Evolutionary conservation across 2,797 vertebrate species (phyloP).

Genomic region (Gastrophryne carolinensis): DNA sequence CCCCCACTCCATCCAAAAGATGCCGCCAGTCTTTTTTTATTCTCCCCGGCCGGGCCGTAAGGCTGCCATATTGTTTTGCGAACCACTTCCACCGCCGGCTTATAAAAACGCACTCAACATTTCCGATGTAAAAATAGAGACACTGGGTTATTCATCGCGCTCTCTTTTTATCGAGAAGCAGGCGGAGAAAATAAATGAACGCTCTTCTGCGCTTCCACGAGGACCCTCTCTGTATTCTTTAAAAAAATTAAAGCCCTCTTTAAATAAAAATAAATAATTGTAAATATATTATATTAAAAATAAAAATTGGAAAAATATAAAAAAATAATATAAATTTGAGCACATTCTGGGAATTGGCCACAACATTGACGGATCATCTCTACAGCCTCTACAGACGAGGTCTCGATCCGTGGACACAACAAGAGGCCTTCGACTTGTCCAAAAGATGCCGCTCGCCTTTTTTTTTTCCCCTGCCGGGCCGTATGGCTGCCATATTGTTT

Average conservation of each 20-base stretch:
- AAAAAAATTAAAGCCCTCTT: slow-evolving; percentile 24
- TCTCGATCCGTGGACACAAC: not conserved
- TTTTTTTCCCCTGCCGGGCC: not conserved
- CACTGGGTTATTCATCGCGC: not conserved
- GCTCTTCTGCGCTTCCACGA: not conserved
- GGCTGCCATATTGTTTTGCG: not conserved
- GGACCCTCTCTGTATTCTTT: not conserved
- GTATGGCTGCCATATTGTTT: not conserved
- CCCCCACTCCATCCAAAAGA: not conserved
- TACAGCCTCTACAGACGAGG: not conserved
- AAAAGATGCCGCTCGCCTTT: not conserved
- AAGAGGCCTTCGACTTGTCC: not conserved
- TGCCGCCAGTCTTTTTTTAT: not conserved
- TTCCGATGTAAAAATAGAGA: not conserved
- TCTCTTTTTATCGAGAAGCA: not conserved
- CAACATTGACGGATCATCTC: not conserved
- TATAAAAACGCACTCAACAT: not conserved
- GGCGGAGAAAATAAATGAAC: not conserved
- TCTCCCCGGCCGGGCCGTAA: not conserved
- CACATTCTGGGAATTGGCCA: not conserved
- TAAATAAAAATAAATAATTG: no score
- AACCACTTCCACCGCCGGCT: not conserved
- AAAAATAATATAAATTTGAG: not conserved
- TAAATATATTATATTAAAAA: no score
- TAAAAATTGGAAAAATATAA: no score